These are phyloP conservation scores for Aphelenchoides fujianensis DNA, from an alignment of 1,140 invertebrate species.

Conservation along the genomic window DNA sequence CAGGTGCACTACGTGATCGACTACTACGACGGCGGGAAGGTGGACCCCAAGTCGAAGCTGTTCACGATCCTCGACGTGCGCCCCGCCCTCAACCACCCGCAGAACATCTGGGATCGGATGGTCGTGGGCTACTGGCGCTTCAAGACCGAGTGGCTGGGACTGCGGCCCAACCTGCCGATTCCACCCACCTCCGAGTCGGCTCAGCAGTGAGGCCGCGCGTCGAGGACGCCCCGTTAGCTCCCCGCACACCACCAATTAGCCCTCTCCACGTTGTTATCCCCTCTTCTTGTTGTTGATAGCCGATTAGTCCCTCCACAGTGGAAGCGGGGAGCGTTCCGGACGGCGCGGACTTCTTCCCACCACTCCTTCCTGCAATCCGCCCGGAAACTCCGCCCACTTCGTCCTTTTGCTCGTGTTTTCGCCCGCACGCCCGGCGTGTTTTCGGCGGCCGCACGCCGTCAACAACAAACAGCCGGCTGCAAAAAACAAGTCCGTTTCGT, in stretches of 20 bases:
- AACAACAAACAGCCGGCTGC: too few relatives aligned
- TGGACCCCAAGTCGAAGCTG: conserved; percentile 72
- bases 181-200: conserved; percentile 35
- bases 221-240: neutral
- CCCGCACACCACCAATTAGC: neutral
- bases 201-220: neutral
- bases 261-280: too few relatives aligned
- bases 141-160: conserved; percentile 49
- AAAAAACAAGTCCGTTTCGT: too few relatives aligned
- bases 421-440: too few relatives aligned
- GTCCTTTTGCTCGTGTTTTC: too few relatives aligned
- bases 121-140: conserved; percentile 85
- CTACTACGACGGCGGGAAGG: conserved; percentile 89
- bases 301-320: too few relatives aligned
- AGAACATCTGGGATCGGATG: conserved; percentile 92
- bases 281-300: too few relatives aligned
- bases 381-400: too few relatives aligned
- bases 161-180: conserved; percentile 51
- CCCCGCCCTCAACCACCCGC: conserved; percentile 88
- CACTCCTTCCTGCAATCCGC: too few relatives aligned
- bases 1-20: conserved; percentile 85
- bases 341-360: too few relatives aligned
- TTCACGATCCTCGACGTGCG: conserved; percentile 94
- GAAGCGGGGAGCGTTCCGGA: too few relatives aligned
- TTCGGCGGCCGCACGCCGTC: too few relatives aligned